Evolutionary conservation across 2,888 invertebrate species (phyloP).

Genomic region (Cheilosia grossa): DNA sequence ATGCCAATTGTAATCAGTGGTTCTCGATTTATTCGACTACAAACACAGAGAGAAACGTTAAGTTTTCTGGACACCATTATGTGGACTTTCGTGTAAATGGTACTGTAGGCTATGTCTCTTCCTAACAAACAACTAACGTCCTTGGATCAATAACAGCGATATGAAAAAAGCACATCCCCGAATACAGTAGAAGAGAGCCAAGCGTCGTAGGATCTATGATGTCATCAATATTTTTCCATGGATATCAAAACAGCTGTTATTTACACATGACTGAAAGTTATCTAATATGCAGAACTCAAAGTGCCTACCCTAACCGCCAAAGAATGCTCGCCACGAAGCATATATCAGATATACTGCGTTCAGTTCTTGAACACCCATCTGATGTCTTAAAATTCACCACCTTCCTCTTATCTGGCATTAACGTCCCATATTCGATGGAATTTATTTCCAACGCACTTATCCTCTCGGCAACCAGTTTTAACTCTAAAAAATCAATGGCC

Average conservation of each 20-base stretch:
- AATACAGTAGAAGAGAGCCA: background rate
- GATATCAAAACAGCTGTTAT: background rate
- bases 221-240: background rate
- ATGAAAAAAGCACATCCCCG: too few relatives aligned
- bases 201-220: background rate
- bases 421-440: background rate
- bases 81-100: too few relatives aligned
- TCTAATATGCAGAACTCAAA: background rate
- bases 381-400: constrained; percentile 3
- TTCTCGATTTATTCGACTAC: too few relatives aligned
- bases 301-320: too few relatives aligned
- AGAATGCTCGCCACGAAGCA: background rate
- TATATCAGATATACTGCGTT: constrained; percentile 2
- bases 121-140: too few relatives aligned
- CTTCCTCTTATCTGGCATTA: constrained; percentile 4
- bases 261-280: background rate
- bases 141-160: too few relatives aligned
- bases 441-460: background rate
- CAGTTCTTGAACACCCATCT: constrained; percentile 16
- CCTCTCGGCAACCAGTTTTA: background rate
- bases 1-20: too few relatives aligned
- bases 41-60: too few relatives aligned
- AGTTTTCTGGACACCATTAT: too few relatives aligned
- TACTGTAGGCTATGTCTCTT: too few relatives aligned
- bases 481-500: constrained; percentile 28